Evolutionary conservation across 2,113 vertebrate species (phyloP).

Genomic region (Brachyhypopomus occidentalis): DNA sequence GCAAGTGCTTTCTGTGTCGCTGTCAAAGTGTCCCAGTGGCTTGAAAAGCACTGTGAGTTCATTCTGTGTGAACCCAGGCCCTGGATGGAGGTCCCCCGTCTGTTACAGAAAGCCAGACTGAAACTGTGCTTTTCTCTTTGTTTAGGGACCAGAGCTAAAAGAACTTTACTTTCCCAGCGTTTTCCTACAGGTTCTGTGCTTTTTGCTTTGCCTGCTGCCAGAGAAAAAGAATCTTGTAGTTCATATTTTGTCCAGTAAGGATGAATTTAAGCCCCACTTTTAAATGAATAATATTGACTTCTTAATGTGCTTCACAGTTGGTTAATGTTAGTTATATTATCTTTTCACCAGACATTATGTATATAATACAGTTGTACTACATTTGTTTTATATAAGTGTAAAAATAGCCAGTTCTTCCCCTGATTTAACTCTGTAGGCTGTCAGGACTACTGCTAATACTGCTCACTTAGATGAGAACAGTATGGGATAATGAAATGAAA

Average conservation of each 20-base stretch:
- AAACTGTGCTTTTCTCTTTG: conserved; percentile 23
- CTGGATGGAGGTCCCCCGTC: conserved; percentile 24
- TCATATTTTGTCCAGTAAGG: background rate
- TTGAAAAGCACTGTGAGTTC: conserved; percentile 27
- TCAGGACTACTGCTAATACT: too few species aligned
- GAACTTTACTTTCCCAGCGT: background rate
- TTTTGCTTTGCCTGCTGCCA: background rate
- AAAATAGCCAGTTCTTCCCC: too few species aligned
- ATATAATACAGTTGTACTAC: too few species aligned
- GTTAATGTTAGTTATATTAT: too few species aligned
- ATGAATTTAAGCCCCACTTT: too few species aligned
- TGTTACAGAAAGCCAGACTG: conserved; percentile 22
- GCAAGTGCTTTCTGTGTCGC: conserved; percentile 8
- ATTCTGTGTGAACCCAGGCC: conserved; percentile 26
- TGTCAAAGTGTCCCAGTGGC: conserved; percentile 20
- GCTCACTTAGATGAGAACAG: too few species aligned
- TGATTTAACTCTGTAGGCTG: too few species aligned
- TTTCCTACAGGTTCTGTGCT: background rate
- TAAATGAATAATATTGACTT: too few species aligned
- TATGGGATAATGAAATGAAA: too few species aligned
- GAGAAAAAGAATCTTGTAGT: background rate
- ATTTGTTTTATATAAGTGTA: too few species aligned
- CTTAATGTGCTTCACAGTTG: too few species aligned
- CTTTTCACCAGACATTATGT: too few species aligned
- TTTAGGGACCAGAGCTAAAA: background rate